Percentiles rank a stretch among this genome's conserved stretches.
Evolutionary conservation across 23 tunicate genomes (phyloP).

Genomic region (Trididemnum clinides): DNA sequence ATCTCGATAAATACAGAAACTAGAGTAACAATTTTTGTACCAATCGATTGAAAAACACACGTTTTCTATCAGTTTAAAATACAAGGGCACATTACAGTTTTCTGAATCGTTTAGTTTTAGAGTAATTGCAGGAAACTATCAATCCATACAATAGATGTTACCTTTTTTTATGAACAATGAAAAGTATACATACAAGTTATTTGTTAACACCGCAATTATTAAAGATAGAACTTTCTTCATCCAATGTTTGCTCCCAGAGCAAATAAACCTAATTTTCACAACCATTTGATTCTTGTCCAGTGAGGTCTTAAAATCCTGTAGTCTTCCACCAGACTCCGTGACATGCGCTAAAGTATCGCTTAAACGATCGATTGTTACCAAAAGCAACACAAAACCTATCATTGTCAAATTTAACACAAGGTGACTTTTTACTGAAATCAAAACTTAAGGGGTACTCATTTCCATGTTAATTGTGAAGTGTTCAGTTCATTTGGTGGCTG

Average conservation of each 20-base stretch:
- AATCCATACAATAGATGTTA: no score
- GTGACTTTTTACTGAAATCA: background rate
- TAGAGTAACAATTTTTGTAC: background rate
- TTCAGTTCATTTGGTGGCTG: background rate
- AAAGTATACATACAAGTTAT: no score
- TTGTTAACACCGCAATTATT: no score
- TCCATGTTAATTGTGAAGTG: background rate
- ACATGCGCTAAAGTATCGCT: background rate
- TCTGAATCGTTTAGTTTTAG: background rate
- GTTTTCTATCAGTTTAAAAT: background rate
- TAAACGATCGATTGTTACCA: background rate
- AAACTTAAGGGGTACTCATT: background rate
- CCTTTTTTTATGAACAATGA: no score
- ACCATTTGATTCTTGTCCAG: background rate
- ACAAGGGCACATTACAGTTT: background rate
- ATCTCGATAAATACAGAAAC: background rate
- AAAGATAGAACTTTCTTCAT: no score
- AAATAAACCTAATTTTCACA: background rate
- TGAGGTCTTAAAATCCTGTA: background rate
- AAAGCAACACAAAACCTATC: background rate
- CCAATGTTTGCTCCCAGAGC: background rate
- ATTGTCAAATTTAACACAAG: background rate
- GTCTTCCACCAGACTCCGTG: background rate
- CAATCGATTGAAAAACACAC: constrained; percentile 13
- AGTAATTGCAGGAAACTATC: background rate